A percentile compares a stretch with the other conserved stretches of the same genome.
Conservation (phyloP, 1,140 invertebrate genomes). For the Reticulitermes speratus region DNA sequence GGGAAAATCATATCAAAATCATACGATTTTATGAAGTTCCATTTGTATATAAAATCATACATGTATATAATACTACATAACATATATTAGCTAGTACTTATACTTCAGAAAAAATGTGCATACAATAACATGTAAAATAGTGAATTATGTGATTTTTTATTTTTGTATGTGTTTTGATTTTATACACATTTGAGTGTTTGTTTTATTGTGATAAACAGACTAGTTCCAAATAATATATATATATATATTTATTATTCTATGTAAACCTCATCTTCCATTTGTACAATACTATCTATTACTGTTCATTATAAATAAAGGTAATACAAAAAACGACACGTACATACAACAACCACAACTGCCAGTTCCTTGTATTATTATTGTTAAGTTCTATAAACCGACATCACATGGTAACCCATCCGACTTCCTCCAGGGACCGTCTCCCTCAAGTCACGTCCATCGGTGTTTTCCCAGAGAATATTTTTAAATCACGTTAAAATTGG, state of each 20-base stretch:
- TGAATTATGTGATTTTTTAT: conserved; percentile 1
- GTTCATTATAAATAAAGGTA: neutral
- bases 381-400: too few relatives aligned
- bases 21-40: neutral
- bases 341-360: neutral
- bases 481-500: too few relatives aligned
- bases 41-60: neutral
- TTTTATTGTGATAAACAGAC: neutral
- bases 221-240: neutral
- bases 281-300: neutral
- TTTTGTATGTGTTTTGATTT: neutral
- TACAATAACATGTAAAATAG: conserved; percentile 6
- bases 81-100: neutral
- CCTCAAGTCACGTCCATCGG: too few relatives aligned
- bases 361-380: neutral
- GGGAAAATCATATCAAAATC: neutral
- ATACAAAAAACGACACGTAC: neutral
- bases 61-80: neutral
- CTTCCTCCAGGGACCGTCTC: too few relatives aligned
- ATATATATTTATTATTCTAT: neutral
- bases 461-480: too few relatives aligned
- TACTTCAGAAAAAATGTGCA: neutral
- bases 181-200: neutral
- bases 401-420: too few relatives aligned
- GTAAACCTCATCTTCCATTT: conserved; percentile 10